Conservation (phyloP, 2,888 invertebrate species). For the Hyles lineata region DNA sequence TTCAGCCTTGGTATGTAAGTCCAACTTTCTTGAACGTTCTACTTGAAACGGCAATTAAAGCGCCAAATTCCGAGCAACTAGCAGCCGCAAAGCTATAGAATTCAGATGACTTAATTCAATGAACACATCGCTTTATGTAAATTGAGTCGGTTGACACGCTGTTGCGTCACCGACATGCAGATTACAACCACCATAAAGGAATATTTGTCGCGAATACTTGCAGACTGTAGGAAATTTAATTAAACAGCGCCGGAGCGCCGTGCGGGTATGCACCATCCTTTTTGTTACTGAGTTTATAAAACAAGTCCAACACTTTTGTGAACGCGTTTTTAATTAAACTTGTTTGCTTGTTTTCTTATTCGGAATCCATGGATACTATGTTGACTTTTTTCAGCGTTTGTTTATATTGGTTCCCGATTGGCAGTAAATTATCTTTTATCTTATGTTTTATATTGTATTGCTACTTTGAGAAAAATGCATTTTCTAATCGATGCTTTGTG, state of each 20-base stretch:
- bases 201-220: slow-evolving; percentile 24
- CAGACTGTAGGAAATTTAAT: slow-evolving; percentile 22
- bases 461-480: too few species aligned
- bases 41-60: slow-evolving; percentile 3
- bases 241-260: slow-evolving; percentile 7
- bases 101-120: slow-evolving; percentile 8
- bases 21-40: not conserved
- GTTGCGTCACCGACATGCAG: not conserved
- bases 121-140: slow-evolving; percentile 16
- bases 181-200: slow-evolving; percentile 19
- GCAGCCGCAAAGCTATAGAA: not conserved
- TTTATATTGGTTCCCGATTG: not conserved
- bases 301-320: slow-evolving; percentile 6
- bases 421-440: too few species aligned
- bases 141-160: slow-evolving; percentile 11
- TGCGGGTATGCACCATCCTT: slow-evolving; percentile 13
- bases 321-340: slow-evolving; percentile 22
- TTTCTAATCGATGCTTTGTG: too few species aligned
- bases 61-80: not conserved
- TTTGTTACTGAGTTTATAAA: slow-evolving; percentile 14
- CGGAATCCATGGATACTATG: not conserved
- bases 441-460: too few species aligned
- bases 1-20: not conserved
- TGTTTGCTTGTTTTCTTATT: not conserved
- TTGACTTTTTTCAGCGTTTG: not conserved